phyloP scores from a whole-genome alignment of 2,113 vertebrate genomes.

The Anhinga rufa region DNA sequence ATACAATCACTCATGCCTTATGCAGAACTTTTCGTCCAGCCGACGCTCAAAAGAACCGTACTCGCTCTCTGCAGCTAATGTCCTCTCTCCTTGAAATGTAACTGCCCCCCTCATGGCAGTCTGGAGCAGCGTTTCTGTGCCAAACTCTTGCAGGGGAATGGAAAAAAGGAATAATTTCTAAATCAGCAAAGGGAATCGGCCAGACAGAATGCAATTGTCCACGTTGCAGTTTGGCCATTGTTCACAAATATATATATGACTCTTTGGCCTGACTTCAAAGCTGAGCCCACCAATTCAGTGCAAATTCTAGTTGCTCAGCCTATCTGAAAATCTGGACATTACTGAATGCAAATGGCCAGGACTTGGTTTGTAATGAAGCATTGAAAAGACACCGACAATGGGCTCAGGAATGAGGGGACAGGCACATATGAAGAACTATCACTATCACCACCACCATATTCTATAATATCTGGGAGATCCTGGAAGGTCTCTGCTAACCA shows the following conservation, averaged over 20 bases:
- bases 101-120: neutral
- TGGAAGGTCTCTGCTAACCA: neutral
- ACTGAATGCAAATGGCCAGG: slow-evolving; percentile 33
- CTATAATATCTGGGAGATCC: neutral
- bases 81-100: slow-evolving; percentile 30
- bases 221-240: neutral
- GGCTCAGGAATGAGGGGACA: slow-evolving; percentile 7
- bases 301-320: slow-evolving; percentile 1
- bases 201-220: neutral
- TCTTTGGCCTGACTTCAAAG: slow-evolving; percentile 12
- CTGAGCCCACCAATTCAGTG: slow-evolving; percentile 12
- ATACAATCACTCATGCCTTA: neutral
- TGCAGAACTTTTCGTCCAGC: neutral
- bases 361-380: neutral
- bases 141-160: slow-evolving; percentile 3
- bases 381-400: neutral
- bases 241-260: neutral
- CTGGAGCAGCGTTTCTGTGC: neutral
- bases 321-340: slow-evolving; percentile 51
- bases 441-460: slow-evolving; percentile 12
- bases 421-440: neutral
- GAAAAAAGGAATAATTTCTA: slow-evolving; percentile 1
- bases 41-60: neutral
- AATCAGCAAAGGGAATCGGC: neutral
- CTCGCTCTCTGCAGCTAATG: neutral